Conservation (phyloP, 1,140 invertebrate genomes). For the Diorhabda sublineata region DNA sequence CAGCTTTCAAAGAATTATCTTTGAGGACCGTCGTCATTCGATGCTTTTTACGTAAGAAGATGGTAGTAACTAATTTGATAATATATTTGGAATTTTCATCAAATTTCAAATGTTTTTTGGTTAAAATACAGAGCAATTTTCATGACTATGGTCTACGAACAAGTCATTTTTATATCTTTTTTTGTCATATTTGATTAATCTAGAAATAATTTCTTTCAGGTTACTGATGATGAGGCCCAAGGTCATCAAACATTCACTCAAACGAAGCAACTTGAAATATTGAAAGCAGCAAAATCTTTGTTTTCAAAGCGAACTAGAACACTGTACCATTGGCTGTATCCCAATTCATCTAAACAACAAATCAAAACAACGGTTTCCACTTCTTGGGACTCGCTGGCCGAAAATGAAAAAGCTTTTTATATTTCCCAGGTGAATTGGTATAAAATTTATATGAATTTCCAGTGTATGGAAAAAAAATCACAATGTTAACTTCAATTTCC, state of each 20-base stretch:
- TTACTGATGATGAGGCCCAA: background rate
- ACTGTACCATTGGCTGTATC: constrained; percentile 48
- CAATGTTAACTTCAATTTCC: no score
- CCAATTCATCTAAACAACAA: constrained; percentile 41
- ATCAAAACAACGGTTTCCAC: constrained; percentile 40
- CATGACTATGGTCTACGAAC: no score
- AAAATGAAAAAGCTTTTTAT: constrained; percentile 45
- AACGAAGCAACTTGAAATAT: constrained; percentile 38
- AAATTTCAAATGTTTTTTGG: no score
- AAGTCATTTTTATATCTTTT: no score
- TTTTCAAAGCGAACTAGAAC: constrained; percentile 48
- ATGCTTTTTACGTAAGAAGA: no score
- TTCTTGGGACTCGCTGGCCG: constrained; percentile 43
- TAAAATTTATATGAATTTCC: no score
- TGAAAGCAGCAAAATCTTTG: constrained; percentile 44
- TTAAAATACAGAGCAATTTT: no score
- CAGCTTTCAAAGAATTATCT: no score
- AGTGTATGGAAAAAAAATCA: no score
- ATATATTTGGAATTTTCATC: no score
- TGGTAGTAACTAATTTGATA: no score
- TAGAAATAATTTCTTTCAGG: background rate
- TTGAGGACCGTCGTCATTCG: no score
- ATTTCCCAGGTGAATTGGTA: constrained; percentile 40
- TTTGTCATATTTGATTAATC: background rate
- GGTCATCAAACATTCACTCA: constrained; percentile 2